These are phyloP conservation scores for Nymphalis io DNA, from an alignment of 1,140 invertebrate species.

Conservation along the genomic window DNA sequence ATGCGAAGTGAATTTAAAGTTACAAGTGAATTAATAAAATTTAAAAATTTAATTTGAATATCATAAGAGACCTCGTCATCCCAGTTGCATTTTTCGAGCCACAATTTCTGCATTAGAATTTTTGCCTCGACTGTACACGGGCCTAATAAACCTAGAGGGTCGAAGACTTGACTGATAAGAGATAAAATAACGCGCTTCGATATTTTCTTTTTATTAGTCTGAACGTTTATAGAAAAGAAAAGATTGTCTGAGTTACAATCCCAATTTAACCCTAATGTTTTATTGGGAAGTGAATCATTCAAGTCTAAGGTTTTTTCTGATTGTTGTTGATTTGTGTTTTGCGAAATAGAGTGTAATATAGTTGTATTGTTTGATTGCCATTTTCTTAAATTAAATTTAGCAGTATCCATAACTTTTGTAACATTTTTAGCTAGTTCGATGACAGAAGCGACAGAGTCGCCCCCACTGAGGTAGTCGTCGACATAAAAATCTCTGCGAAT, in stretches of 20 bases:
- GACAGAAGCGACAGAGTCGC: too few relatives aligned
- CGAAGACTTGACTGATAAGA: neutral
- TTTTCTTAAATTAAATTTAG: neutral
- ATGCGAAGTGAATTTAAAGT: too few relatives aligned
- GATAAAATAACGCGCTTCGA: neutral
- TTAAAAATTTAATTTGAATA: neutral
- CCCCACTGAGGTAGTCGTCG: neutral
- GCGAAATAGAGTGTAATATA: neutral
- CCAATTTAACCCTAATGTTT: slow-evolving; percentile 5
- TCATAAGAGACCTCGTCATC: neutral
- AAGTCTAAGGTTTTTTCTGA: too few relatives aligned
- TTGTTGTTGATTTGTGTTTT: neutral
- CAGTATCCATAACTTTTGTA: neutral
- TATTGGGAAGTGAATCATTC: neutral
- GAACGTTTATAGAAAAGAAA: neutral
- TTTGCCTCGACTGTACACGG: neutral
- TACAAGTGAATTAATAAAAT: neutral
- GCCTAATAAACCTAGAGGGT: neutral
- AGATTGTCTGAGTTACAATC: neutral
- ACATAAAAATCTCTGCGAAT: neutral
- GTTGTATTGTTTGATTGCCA: neutral
- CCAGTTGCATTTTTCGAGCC: neutral
- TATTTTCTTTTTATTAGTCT: neutral
- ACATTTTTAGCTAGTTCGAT: neutral
- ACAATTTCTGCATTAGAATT: neutral